Base-by-base conservation (phyloP, 2,888 invertebrate species). In the Drosophila melanosoma region DNA sequence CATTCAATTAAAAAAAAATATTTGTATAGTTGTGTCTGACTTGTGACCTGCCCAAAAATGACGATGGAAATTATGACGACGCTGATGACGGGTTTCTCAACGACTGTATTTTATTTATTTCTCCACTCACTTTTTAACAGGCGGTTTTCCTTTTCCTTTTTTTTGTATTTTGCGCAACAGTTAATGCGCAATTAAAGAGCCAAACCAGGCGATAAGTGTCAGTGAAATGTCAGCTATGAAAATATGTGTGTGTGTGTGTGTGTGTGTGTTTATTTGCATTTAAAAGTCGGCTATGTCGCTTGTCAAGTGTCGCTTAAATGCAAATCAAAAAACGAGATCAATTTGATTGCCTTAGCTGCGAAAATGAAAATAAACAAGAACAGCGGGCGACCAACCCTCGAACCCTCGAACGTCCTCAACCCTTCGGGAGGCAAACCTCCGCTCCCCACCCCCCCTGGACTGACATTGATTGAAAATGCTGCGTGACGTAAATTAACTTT, bases 391-490 rank as follows among this genome's bases (percentile, higher is more conserved):
- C 45, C 48, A 74, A 57, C 35, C 40, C 61, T 56, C 58, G 20
- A 29, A 10, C 40, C 56, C 69, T 45, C n/a, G 45, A 29, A 23
- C 5, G 6, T 15, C 23, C 42, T 26, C 69, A 73, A 69, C 80
- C 79, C 79, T 76, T 54, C 73, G 56, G 11, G 23, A 15, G 8
- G 20, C 45, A 15, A n/a, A 48, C 20, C 48, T 60, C n/a, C n/a
- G n/a, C n/a, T 26, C 29, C 6, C 29, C 6, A 5, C 26, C 4
- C 62, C 54, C 64, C 61, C 63, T 3, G 36, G 56, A 17, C 76
- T 87, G 89, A 89, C 87, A 89, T 87, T 87, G 87, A 87, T 87
- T 89, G 87, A 87, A 89, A 87, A 87, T 86, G 82, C 89, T 87
- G 81, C 83, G 87, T 87, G 87, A 87, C 89, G 87, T 77, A 87